These are phyloP conservation scores for Eumeta japonica DNA, from an alignment of 1,140 invertebrate genomes.

Conservation along the genomic window DNA sequence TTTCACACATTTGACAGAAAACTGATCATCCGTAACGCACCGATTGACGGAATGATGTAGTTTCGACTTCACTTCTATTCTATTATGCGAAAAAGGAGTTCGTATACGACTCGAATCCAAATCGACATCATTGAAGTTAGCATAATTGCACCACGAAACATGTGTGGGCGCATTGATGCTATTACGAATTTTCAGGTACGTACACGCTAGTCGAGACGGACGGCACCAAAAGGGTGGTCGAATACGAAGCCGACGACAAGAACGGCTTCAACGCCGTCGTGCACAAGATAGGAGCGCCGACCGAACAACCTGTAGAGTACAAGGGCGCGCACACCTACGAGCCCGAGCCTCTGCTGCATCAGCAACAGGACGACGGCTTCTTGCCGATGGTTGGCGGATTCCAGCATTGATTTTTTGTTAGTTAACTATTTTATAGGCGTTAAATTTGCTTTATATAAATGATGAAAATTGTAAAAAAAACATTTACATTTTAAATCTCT, in stretches of 20 bases:
- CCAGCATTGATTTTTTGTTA: constrained; percentile 16
- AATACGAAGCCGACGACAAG: constrained; percentile 62
- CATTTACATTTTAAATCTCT: too few species aligned
- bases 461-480: too few species aligned
- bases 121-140: too few species aligned
- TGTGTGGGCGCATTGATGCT: too few species aligned
- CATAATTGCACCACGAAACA: too few species aligned
- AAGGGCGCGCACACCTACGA: constrained; percentile 10
- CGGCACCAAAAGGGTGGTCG: constrained; percentile 60
- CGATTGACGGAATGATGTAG: too few species aligned
- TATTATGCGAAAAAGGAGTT: too few species aligned
- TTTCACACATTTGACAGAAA: too few species aligned
- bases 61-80: constrained; percentile 5
- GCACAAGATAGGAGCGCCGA: constrained; percentile 52
- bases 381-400: constrained; percentile 25
- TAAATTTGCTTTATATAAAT: too few species aligned
- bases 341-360: constrained; percentile 22
- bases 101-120: too few species aligned
- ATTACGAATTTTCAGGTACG: constrained; percentile 35
- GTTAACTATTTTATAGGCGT: background rate
- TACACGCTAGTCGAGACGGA: constrained; percentile 62
- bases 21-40: too few species aligned
- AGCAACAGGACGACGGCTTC: constrained; percentile 30
- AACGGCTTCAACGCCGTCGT: constrained; percentile 64
- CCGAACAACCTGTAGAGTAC: background rate